Evolutionary conservation across 2,888 invertebrate species (phyloP).

Genomic region (Drosophila helvetica): DNA sequence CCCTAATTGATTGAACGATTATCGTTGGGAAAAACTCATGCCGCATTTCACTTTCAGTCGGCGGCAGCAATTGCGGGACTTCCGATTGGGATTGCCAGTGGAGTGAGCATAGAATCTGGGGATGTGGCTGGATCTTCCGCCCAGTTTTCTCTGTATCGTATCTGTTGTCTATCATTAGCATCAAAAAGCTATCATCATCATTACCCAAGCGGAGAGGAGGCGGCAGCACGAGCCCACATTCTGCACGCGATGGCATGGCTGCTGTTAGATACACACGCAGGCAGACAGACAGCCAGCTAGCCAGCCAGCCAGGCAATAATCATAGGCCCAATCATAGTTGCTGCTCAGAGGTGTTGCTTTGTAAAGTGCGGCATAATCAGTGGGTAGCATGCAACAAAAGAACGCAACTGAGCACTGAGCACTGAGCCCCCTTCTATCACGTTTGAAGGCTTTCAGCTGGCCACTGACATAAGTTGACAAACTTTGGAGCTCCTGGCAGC

Average conservation of each 20-base stretch:
- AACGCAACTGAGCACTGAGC: background rate
- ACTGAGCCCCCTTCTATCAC: background rate
- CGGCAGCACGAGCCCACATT: constrained; percentile 70
- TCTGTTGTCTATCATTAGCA: constrained; percentile 68
- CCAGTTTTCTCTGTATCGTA: constrained; percentile 14
- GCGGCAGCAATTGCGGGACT: constrained; percentile 48
- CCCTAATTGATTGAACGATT: constrained; percentile 77
- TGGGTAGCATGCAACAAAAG: constrained; percentile 39
- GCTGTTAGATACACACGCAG: constrained; percentile 16
- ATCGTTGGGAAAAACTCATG: constrained; percentile 39
- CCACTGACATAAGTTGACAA: constrained; percentile 72
- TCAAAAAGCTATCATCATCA: constrained; percentile 79
- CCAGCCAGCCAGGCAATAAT: constrained; percentile 47
- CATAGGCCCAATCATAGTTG: constrained; percentile 63
- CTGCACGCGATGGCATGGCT: constrained; percentile 68
- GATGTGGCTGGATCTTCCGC: constrained; percentile 10
- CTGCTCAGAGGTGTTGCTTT: constrained; percentile 70
- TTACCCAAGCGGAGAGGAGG: constrained; percentile 54
- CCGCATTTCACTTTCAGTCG: constrained; percentile 70
- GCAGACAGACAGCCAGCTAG: constrained; percentile 21
- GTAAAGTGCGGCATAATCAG: constrained; percentile 66
- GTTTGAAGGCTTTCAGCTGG: constrained; percentile 70
- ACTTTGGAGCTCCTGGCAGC: constrained; percentile 54
- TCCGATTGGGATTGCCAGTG: constrained; percentile 59
- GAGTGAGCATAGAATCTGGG: constrained; percentile 26